Evolutionary conservation across 2,113 vertebrate genomes (phyloP).

Genomic region (Phocoena phocoena): DNA sequence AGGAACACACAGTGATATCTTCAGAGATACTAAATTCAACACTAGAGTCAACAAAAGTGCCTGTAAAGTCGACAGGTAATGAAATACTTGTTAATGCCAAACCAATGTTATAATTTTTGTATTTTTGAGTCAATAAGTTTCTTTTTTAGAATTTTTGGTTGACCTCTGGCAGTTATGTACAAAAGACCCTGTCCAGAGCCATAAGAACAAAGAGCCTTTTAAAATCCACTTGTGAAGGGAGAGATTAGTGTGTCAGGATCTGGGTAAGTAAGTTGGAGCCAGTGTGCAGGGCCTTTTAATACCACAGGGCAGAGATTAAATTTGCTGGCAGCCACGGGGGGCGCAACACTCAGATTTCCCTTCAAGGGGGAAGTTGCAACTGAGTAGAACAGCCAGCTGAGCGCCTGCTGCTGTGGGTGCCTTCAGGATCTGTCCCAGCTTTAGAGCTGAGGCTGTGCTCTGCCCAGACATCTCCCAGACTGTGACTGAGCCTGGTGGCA

Average conservation of each 20-base stretch:
- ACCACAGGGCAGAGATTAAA: rapidly evolving
- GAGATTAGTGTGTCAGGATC: background rate
- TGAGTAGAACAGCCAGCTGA: background rate
- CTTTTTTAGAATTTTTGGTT: background rate
- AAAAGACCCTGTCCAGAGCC: background rate
- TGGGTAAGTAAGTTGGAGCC: background rate
- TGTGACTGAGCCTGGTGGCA: rapidly evolving
- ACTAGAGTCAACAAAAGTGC: background rate
- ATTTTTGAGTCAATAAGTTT: background rate
- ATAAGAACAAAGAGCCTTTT: background rate
- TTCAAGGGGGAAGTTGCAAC: background rate
- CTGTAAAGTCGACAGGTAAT: background rate
- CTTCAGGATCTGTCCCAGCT: background rate
- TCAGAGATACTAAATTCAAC: background rate
- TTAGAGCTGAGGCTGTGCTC: background rate
- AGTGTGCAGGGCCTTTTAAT: background rate
- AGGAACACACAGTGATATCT: too few species aligned
- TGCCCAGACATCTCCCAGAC: background rate
- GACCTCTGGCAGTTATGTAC: background rate
- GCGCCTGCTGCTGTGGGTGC: too few species aligned
- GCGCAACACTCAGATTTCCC: rapidly evolving
- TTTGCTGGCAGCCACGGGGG: rapidly evolving
- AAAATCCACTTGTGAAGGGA: background rate
- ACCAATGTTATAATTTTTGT: background rate
- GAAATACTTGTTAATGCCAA: background rate